Percentiles rank a stretch among this genome's conserved stretches.
Conservation (phyloP, 2,888 invertebrate genomes). For the Drosophila histrio region DNA sequence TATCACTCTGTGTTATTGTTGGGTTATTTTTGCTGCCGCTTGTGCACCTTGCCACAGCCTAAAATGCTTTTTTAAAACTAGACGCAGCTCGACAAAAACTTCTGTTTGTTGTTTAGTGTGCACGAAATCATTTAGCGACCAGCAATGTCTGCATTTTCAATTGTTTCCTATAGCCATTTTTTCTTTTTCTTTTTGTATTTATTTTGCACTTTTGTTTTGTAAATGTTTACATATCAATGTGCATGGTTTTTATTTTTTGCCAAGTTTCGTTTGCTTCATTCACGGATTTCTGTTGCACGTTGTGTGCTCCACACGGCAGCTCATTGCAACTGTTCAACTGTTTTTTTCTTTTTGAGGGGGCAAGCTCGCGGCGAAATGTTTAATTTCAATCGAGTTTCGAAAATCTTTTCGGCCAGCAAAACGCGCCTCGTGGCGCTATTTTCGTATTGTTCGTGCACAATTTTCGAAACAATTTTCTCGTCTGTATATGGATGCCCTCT, state of each 20-base stretch:
- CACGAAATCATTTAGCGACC: slow-evolving; percentile 66
- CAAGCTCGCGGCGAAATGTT: slow-evolving; percentile 36
- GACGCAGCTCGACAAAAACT: slow-evolving; percentile 31
- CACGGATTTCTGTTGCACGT: slow-evolving; percentile 15
- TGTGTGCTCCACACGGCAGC: slow-evolving; percentile 39
- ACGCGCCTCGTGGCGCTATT: slow-evolving; percentile 63
- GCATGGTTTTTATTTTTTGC: slow-evolving; percentile 44
- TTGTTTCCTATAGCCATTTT: slow-evolving; percentile 25
- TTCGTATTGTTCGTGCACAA: slow-evolving; percentile 61
- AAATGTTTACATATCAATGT: slow-evolving; percentile 63
- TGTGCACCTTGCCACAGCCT: slow-evolving; percentile 46
- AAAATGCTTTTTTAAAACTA: slow-evolving; percentile 40
- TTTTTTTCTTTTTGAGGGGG: too few species aligned
- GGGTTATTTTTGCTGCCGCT: slow-evolving; percentile 37
- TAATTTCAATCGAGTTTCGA: slow-evolving; percentile 66
- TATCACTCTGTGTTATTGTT: slow-evolving; percentile 28
- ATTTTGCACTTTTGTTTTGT: slow-evolving; percentile 28
- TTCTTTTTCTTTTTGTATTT: background rate
- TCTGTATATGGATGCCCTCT: slow-evolving; percentile 18
- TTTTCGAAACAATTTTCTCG: slow-evolving; percentile 67
- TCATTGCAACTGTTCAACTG: slow-evolving; percentile 66
- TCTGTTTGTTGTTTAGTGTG: slow-evolving; percentile 65
- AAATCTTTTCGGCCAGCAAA: slow-evolving; percentile 38
- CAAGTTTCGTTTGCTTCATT: slow-evolving; percentile 29
- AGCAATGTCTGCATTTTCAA: slow-evolving; percentile 36